Evolutionary conservation across 2,888 invertebrate species (phyloP).

Genomic region (Phortica magna): DNA sequence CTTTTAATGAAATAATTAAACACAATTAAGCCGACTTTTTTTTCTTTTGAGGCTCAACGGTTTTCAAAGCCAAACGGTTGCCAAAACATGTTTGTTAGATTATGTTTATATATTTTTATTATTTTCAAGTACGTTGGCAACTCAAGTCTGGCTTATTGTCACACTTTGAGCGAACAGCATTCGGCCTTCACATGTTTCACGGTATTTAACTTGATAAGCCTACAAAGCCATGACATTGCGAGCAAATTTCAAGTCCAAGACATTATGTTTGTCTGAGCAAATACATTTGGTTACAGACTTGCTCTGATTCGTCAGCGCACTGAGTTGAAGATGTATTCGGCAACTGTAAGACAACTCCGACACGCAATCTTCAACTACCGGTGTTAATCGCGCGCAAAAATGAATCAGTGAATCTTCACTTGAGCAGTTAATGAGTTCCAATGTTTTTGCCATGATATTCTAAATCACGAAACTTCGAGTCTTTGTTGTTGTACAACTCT

Average conservation of each 20-base stretch:
- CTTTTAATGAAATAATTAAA: not conserved
- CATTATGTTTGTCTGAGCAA: not conserved
- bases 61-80: not conserved
- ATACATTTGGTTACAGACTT: not conserved
- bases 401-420: no score
- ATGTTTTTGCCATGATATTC: no score
- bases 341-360: no score
- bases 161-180: not conserved
- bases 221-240: not conserved
- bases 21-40: not conserved
- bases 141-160: not conserved
- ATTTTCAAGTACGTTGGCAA: not conserved
- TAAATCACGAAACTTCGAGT: no score
- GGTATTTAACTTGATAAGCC: slow-evolving; percentile 3
- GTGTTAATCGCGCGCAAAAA: no score
- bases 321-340: no score
- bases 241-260: not conserved
- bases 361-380: no score
- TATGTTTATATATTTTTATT: not conserved
- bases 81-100: not conserved
- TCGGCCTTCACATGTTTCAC: not conserved
- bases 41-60: not conserved
- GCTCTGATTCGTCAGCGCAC: no score
- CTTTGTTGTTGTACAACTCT: no score
- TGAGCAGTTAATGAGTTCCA: no score